Percentiles rank a stretch among this genome's conserved stretches.
Conservation (phyloP, 2,888 invertebrate genomes). For the Homarus gammarus region DNA sequence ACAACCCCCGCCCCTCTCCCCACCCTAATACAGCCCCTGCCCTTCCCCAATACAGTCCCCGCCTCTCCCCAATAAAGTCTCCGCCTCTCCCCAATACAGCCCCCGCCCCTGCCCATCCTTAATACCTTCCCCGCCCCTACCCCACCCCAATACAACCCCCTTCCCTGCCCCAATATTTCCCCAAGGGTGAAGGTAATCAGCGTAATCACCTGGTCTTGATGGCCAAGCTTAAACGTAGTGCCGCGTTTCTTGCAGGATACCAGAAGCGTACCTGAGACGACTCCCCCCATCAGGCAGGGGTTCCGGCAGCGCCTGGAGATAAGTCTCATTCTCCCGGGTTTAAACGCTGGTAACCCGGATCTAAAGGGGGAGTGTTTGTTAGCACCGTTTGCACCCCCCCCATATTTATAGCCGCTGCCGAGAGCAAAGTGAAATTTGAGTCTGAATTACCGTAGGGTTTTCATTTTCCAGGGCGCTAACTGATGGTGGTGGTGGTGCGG, state of each 20-base stretch:
- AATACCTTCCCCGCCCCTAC: too few relatives aligned
- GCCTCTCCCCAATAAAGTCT: background rate
- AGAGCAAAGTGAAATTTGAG: slow-evolving; percentile 37
- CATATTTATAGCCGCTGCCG: background rate
- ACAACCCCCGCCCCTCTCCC: background rate
- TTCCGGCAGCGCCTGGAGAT: background rate
- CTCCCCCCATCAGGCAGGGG: background rate
- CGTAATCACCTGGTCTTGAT: slow-evolving; percentile 8
- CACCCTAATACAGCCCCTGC: too few relatives aligned
- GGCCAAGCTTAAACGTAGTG: slow-evolving; percentile 6
- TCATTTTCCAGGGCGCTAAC: background rate
- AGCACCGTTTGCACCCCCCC: slow-evolving; percentile 1
- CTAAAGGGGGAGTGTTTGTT: background rate
- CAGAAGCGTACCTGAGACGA: slow-evolving; percentile 5
- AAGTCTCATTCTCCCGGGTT: background rate
- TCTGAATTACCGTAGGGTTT: slow-evolving; percentile 33
- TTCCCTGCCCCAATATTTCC: slow-evolving; percentile 12
- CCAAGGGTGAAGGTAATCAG: slow-evolving; percentile 33
- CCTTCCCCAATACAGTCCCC: slow-evolving; percentile 12
- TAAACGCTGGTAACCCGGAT: background rate
- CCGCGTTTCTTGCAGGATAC: slow-evolving; percentile 4
- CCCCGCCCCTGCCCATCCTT: background rate
- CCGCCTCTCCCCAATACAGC: too few relatives aligned
- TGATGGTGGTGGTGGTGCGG: background rate
- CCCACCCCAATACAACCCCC: too few relatives aligned